A percentile compares a stretch with the other conserved stretches of the same genome.
These are phyloP conservation scores for Idaea dimidiata DNA, from an alignment of 2,888 invertebrate genomes.

Conservation along the genomic window DNA sequence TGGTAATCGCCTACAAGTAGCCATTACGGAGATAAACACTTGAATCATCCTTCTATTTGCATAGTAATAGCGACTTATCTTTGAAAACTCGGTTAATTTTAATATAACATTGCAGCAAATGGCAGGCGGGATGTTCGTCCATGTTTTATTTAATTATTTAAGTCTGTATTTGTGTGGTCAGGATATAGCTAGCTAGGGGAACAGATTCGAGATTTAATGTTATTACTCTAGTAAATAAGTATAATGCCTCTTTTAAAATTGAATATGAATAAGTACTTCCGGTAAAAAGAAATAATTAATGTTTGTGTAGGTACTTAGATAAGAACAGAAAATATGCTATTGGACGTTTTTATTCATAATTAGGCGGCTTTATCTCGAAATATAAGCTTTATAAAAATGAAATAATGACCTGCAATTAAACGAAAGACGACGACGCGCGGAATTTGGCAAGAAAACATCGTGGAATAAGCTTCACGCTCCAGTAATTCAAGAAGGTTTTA, in stretches of 20 bases:
- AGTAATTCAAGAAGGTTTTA: slow-evolving; percentile 19
- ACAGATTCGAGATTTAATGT: not conserved
- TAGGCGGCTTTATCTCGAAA: not conserved
- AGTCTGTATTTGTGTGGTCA: not conserved
- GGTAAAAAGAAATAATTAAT: not conserved
- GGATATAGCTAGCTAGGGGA: not conserved
- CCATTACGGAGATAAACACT: slow-evolving; percentile 64
- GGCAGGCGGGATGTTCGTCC: slow-evolving; percentile 5
- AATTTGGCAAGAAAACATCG: slow-evolving; percentile 10
- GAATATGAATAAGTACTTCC: not conserved
- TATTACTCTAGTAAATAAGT: not conserved
- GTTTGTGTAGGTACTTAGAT: not conserved
- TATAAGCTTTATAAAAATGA: not conserved
- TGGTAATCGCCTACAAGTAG: slow-evolving; percentile 64
- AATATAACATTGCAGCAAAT: slow-evolving; percentile 23
- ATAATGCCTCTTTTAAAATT: not conserved
- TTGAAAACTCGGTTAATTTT: slow-evolving; percentile 20
- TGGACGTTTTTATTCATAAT: not conserved
- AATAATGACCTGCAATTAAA: slow-evolving; percentile 2
- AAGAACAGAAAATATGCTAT: not conserved
- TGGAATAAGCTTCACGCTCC: slow-evolving; percentile 12
- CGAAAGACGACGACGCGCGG: not conserved
- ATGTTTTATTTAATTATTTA: slow-evolving; percentile 2
- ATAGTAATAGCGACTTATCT: slow-evolving; percentile 41
- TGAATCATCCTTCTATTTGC: slow-evolving; percentile 59